phyloP scores from a whole-genome alignment of 37 sponge, comb jelly and placozoan genomes.

The Beroe forskalii region DNA sequence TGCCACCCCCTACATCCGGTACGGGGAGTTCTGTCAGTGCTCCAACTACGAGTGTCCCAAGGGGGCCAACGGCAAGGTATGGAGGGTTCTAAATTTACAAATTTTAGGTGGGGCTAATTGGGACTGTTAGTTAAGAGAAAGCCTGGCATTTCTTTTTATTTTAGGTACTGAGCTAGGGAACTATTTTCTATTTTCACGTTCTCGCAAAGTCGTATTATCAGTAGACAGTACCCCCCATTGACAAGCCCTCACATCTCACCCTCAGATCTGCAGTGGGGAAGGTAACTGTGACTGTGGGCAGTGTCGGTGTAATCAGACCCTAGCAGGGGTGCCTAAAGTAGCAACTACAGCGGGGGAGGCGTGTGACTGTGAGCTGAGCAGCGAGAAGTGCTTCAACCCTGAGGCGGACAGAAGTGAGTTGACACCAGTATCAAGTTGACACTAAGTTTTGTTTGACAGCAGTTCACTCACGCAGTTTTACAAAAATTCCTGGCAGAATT shows the following conservation, averaged over 20 bases:
- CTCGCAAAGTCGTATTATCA: no score
- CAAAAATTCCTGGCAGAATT: no score
- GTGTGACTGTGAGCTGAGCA: constrained; percentile 39
- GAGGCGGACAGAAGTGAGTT: constrained; percentile 5
- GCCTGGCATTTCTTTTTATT: no score
- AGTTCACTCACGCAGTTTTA: no score
- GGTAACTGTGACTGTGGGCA: constrained; percentile 56
- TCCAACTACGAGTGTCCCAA: constrained; percentile 66
- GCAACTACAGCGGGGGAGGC: constrained; percentile 41
- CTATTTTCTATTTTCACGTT: no score
- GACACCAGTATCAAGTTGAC: background rate
- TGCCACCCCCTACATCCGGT: constrained; percentile 25
- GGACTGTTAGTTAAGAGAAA: no score
- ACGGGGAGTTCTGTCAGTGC: constrained; percentile 64
- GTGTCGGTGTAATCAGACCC: constrained; percentile 25
- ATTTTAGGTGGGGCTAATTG: no score
- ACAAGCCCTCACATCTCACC: no score
- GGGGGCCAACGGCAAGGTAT: constrained; percentile 49
- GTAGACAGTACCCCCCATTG: no score
- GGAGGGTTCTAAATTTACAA: background rate
- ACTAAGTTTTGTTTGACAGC: no score
- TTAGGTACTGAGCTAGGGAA: no score
- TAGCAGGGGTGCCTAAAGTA: constrained; percentile 3
- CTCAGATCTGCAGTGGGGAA: constrained; percentile 49
- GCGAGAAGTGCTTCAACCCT: constrained; percentile 40